Evolutionary conservation across 2,113 vertebrate genomes (phyloP).

Genomic region (Dinomys branickii): DNA sequence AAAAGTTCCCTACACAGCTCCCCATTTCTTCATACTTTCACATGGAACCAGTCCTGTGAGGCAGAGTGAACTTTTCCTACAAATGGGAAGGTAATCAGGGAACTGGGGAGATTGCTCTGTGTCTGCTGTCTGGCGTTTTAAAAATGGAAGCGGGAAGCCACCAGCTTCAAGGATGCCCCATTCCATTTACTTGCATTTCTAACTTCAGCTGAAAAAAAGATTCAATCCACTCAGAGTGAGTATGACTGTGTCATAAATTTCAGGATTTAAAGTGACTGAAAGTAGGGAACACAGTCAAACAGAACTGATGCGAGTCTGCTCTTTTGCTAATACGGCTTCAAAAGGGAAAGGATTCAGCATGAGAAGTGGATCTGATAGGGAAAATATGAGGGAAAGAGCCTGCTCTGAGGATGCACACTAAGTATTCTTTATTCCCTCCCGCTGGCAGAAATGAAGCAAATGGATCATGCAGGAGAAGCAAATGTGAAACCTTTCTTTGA

Average conservation of each 20-base stretch:
- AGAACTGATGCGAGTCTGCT: background rate
- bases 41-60: background rate
- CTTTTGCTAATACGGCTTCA: background rate
- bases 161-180: background rate
- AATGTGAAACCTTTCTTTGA: background rate
- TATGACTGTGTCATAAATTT: background rate
- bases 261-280: conserved; percentile 45
- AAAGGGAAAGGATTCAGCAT: background rate
- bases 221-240: conserved; percentile 17
- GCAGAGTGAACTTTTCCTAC: background rate
- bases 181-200: background rate
- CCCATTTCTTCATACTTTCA: background rate
- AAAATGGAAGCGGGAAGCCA: background rate
- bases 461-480: conserved; percentile 14
- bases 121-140: background rate
- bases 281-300: background rate
- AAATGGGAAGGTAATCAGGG: background rate
- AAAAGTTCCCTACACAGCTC: background rate
- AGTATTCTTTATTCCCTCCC: conserved; percentile 43
- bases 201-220: background rate
- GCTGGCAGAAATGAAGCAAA: conserved; percentile 61
- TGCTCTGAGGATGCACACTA: background rate
- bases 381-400: background rate
- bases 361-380: background rate
- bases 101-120: accelerated